A percentile compares a stretch with the other conserved stretches of the same genome.
These are phyloP conservation scores for Apaloderma vittatum DNA, from an alignment of 2,113 vertebrate genomes.

Conservation along the genomic window DNA sequence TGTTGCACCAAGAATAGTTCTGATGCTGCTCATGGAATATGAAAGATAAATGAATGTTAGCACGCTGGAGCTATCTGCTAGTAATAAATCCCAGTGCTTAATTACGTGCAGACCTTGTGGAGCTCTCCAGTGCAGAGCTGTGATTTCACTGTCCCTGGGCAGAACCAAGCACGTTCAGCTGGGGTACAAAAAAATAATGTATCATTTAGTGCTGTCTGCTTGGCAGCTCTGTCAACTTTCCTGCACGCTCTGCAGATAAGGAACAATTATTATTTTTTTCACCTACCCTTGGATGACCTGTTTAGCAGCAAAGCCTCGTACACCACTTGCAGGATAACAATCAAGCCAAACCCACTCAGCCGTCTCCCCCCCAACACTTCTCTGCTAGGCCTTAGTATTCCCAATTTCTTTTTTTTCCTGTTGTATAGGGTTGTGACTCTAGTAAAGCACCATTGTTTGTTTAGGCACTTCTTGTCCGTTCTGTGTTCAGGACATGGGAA, in stretches of 20 bases:
- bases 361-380: neutral
- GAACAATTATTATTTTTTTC: neutral
- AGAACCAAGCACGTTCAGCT: neutral
- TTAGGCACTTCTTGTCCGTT: neutral
- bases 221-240: neutral
- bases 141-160: neutral
- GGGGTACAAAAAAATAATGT: neutral
- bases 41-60: neutral
- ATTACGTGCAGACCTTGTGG: neutral
- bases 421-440: neutral
- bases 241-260: neutral
- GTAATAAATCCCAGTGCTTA: neutral
- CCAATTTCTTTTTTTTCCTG: neutral
- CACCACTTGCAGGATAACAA: neutral
- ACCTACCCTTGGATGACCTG: neutral
- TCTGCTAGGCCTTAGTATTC: neutral
- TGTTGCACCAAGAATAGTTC: neutral
- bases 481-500: constrained; percentile 33
- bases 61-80: neutral
- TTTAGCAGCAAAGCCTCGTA: constrained; percentile 4
- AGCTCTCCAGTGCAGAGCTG: neutral
- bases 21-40: neutral
- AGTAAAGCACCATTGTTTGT: neutral
- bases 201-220: neutral
- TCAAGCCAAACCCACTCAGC: neutral